phyloP scores from a whole-genome alignment of 2,888 invertebrate species.

The Orchesellides sinensis region DNA sequence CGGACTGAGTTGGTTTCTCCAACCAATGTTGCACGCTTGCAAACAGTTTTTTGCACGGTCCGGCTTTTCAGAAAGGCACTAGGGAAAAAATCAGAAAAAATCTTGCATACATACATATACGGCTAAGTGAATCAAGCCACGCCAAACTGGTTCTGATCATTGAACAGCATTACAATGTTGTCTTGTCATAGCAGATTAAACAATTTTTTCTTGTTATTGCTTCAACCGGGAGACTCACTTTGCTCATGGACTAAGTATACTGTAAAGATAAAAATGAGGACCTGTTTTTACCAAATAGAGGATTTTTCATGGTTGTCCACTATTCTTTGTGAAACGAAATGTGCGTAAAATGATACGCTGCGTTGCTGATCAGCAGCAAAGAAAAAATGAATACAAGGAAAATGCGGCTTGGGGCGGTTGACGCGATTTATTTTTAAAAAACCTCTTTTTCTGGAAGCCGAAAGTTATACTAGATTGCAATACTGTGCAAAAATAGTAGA shows the following conservation, averaged over 20 bases:
- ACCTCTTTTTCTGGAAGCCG: constrained; percentile 17
- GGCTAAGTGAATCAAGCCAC: neutral
- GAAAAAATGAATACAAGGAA: too few species aligned
- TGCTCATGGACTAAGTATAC: neutral
- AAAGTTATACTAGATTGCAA: neutral
- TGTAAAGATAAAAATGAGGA: neutral
- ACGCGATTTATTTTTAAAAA: neutral
- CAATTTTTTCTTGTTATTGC: constrained; percentile 18
- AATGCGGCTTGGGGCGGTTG: neutral
- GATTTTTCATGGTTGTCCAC: constrained; percentile 24
- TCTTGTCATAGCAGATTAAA: constrained; percentile 36
- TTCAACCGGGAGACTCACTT: too few species aligned
- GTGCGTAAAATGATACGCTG: neutral
- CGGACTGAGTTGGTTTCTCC: constrained; percentile 32
- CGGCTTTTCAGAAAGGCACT: too few species aligned
- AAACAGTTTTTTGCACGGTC: neutral
- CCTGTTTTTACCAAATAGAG: constrained; percentile 16
- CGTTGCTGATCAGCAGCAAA: neutral
- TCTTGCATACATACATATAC: too few species aligned
- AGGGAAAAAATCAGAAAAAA: too few species aligned
- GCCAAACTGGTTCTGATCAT: constrained; percentile 46
- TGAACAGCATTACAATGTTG: constrained; percentile 1
- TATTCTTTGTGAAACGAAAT: neutral
- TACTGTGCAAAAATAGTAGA: too few species aligned
- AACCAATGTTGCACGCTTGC: constrained; percentile 48